These are phyloP conservation scores for Blastobasis adustella DNA, from an alignment of 2,888 invertebrate genomes.

Conservation along the genomic window DNA sequence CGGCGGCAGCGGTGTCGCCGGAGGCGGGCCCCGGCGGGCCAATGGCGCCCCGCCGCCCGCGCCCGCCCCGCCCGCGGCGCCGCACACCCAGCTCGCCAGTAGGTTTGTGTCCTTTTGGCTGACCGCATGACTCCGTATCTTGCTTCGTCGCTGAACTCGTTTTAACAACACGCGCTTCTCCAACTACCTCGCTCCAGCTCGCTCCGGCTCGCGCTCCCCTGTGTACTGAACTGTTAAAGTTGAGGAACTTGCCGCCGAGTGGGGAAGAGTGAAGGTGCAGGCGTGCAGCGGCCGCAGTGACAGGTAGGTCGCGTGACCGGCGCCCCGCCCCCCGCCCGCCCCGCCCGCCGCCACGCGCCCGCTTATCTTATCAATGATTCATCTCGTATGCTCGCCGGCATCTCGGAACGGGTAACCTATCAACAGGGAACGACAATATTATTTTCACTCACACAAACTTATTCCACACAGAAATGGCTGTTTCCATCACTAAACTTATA, in stretches of 20 bases:
- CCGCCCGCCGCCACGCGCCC: slow-evolving; percentile 33
- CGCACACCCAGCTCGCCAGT: slow-evolving; percentile 66
- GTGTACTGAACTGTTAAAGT: slow-evolving; percentile 48
- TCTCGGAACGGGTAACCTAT: slow-evolving; percentile 16
- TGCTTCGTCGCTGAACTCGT: slow-evolving; percentile 72
- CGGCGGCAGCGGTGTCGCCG: slow-evolving; percentile 47
- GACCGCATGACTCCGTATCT: slow-evolving; percentile 76
- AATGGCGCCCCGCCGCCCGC: slow-evolving; percentile 60
- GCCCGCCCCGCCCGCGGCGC: slow-evolving; percentile 47
- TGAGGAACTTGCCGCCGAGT: slow-evolving; percentile 45
- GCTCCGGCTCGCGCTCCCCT: slow-evolving; percentile 42
- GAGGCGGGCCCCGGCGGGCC: slow-evolving; percentile 67
- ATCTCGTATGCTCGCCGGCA: slow-evolving; percentile 34
- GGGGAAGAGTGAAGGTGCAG: slow-evolving; percentile 42
- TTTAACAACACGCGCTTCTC: slow-evolving; percentile 67
- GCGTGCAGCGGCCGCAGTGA: slow-evolving; percentile 49
- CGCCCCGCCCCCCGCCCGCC: slow-evolving; percentile 28
- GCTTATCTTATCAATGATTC: slow-evolving; percentile 33
- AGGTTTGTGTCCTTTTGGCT: slow-evolving; percentile 76
- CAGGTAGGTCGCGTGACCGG: slow-evolving; percentile 51
- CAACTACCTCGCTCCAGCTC: slow-evolving; percentile 52
- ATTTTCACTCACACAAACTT: no score
- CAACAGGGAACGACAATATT: no score
- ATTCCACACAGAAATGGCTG: no score
- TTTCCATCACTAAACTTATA: no score